Percentiles rank a stretch among this genome's conserved stretches.
Conservation (phyloP, 2,888 invertebrate genomes). For the Tanytarsus gracilentus region DNA sequence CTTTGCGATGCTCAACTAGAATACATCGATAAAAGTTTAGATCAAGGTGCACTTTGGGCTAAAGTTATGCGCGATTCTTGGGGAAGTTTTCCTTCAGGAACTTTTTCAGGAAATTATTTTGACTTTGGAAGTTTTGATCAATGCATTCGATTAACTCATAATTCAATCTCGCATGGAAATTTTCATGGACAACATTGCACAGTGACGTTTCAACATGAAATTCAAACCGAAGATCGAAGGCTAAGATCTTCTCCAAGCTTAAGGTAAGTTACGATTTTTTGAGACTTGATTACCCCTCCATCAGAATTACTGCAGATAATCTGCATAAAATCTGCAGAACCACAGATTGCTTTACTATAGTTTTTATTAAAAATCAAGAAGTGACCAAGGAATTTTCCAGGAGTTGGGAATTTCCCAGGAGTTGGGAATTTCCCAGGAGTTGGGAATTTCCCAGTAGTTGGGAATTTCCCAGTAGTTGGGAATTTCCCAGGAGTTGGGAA, state of each 20-base stretch:
- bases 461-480: no score
- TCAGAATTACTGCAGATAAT: no score
- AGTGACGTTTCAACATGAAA: neutral
- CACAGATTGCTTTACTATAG: no score
- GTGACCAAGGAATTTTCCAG: neutral
- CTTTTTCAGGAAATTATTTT: constrained; percentile 41
- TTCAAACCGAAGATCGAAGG: neutral
- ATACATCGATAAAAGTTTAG: neutral
- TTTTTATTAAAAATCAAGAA: no score
- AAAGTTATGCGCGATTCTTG: constrained; percentile 38
- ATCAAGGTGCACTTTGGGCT: constrained; percentile 7
- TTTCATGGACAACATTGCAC: constrained; percentile 17
- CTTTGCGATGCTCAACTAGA: constrained; percentile 5
- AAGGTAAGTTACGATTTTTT: neutral
- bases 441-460: no score
- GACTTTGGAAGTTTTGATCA: constrained; percentile 45
- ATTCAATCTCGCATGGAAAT: neutral
- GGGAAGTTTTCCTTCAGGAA: constrained; percentile 43
- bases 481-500: no score
- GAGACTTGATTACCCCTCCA: neutral
- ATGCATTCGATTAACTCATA: constrained; percentile 38
- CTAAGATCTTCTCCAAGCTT: neutral
- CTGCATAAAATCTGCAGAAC: no score
- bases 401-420: no score
- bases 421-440: no score